Percentiles rank a stretch among this genome's conserved stretches.
These are phyloP conservation scores for Pavo muticus DNA, from an alignment of 2,113 vertebrate genomes.

Conservation along the genomic window DNA sequence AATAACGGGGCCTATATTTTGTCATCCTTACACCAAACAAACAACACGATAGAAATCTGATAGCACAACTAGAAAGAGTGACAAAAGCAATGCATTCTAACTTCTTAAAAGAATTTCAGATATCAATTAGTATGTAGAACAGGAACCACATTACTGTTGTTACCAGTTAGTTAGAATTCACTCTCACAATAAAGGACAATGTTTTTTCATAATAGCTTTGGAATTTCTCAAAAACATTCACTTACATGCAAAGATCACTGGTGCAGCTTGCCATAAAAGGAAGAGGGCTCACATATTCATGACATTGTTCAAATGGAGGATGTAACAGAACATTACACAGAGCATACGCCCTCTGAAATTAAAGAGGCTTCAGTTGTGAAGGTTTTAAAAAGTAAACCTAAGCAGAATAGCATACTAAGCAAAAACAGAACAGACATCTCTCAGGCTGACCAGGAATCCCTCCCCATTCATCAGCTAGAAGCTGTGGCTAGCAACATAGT, in stretches of 20 bases:
- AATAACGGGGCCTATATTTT: neutral
- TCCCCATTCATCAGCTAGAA: neutral
- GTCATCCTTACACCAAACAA: neutral
- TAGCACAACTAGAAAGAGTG: neutral
- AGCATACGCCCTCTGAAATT: conserved; percentile 82
- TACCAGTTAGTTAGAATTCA: neutral
- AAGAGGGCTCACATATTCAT: conserved; percentile 92
- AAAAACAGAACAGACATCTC: neutral
- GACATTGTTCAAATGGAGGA: conserved; percentile 88
- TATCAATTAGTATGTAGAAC: neutral
- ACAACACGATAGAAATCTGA: neutral
- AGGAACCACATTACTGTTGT: neutral
- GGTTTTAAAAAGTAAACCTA: neutral
- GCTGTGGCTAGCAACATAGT: neutral
- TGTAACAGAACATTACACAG: conserved; percentile 83
- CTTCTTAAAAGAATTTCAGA: neutral
- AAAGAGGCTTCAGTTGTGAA: neutral
- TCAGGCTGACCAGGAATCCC: neutral
- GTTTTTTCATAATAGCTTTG: neutral
- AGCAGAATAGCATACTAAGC: neutral
- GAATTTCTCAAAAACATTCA: conserved; percentile 7
- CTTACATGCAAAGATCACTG: conserved; percentile 96
- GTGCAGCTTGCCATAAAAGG: conserved; percentile 94
- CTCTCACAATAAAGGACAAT: neutral
- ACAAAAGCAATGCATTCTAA: neutral